These are phyloP conservation scores for Nephila pilipes DNA, from an alignment of 1,140 invertebrate genomes.

Conservation along the genomic window DNA sequence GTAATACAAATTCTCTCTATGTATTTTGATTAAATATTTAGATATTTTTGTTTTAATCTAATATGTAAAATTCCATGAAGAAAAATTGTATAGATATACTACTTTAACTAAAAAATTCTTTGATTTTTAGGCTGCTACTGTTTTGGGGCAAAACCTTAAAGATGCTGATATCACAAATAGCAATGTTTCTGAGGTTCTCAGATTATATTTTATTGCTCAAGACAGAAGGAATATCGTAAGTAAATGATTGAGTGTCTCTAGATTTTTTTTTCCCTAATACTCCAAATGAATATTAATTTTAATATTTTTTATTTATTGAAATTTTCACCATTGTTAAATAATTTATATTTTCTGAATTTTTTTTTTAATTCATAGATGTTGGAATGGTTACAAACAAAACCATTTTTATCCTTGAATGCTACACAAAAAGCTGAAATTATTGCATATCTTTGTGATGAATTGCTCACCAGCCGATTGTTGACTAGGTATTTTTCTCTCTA, in stretches of 20 bases:
- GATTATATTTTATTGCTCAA: conserved; percentile 93
- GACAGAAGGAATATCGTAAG: conserved; percentile 60
- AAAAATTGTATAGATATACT: no score
- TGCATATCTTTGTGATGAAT: conserved; percentile 95
- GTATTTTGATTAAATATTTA: no score
- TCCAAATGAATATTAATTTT: no score
- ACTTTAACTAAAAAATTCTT: neutral
- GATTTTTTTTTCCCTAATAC: neutral
- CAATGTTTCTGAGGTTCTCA: conserved; percentile 94
- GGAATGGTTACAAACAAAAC: conserved; percentile 86
- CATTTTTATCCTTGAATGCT: conserved; percentile 92
- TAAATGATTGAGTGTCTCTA: neutral
- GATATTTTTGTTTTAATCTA: no score
- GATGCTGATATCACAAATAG: conserved; percentile 95
- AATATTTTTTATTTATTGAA: neutral
- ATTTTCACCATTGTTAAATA: neutral
- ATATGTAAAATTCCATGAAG: no score
- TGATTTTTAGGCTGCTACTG: conserved; percentile 82
- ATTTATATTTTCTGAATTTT: neutral
- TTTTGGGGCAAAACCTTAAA: conserved; percentile 93
- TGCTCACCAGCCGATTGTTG: conserved; percentile 94
- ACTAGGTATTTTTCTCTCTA: conserved; percentile 80
- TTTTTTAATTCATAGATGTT: conserved; percentile 82
- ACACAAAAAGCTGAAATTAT: conserved; percentile 93
- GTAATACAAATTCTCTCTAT: no score